These are phyloP conservation scores for Eledone cirrhosa DNA, from an alignment of 2,888 invertebrate genomes.

Conservation along the genomic window DNA sequence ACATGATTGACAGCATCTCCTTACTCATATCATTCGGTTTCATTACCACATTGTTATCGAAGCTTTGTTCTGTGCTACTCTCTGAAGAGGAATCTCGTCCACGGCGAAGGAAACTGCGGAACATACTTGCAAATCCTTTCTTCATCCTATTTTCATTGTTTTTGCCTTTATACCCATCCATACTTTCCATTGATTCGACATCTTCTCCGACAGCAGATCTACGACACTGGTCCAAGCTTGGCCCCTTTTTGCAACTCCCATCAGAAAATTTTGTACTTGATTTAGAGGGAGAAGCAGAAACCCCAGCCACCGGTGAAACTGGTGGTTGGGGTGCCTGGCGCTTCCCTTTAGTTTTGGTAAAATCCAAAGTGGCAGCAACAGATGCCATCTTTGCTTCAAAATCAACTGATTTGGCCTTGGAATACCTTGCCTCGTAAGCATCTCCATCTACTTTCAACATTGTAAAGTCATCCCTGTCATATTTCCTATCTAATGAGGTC, in stretches of 20 bases:
- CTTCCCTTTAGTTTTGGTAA: conserved; percentile 48
- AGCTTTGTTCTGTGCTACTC: conserved; percentile 24
- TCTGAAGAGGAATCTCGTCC: conserved; percentile 23
- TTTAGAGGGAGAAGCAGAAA: conserved; percentile 39
- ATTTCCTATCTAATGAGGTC: not conserved
- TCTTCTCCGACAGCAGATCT: conserved; percentile 12
- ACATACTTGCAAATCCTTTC: conserved; percentile 29
- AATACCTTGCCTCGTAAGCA: conserved; percentile 10
- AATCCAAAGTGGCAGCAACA: conserved; percentile 51
- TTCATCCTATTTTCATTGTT: conserved; percentile 16
- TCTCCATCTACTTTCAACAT: conserved; percentile 4
- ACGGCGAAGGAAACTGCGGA: conserved; percentile 25
- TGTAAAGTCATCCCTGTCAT: conserved; percentile 11
- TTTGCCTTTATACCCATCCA: conserved; percentile 8
- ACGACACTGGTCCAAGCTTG: conserved; percentile 24
- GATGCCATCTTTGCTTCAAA: conserved; percentile 55
- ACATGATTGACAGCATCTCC: not conserved
- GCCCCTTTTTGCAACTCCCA: conserved; percentile 31
- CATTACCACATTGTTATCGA: not conserved
- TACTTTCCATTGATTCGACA: conserved; percentile 10
- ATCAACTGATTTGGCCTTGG: conserved; percentile 44
- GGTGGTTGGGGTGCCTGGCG: conserved; percentile 55
- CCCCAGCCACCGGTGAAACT: conserved; percentile 47
- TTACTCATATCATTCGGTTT: conserved; percentile 2
- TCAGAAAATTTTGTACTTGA: conserved; percentile 34